Percentiles rank a stretch among this genome's conserved stretches.
phyloP scores from a whole-genome alignment of 1,140 invertebrate genomes.

The Branchinecta lynchi region DNA sequence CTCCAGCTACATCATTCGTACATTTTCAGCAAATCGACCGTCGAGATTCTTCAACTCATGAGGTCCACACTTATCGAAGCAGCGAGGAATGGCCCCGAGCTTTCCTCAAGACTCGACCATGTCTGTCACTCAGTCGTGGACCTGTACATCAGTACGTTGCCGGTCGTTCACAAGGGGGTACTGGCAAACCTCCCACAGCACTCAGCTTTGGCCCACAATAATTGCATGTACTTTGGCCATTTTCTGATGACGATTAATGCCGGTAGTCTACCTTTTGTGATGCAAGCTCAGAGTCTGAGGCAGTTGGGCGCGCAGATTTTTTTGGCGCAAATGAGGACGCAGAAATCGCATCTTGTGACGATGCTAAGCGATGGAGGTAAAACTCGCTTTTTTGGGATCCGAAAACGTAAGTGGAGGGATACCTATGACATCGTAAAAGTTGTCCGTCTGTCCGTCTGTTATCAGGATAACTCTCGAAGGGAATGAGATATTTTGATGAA shows the following conservation, averaged over 20 bases:
- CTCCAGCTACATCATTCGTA: not conserved
- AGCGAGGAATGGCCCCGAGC: not conserved
- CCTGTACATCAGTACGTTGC: not conserved
- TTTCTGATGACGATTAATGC: slow-evolving; percentile 43
- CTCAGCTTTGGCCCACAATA: slow-evolving; percentile 72
- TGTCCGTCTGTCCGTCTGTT: too few species aligned
- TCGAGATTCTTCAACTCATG: not conserved
- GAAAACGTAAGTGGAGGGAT: too few species aligned
- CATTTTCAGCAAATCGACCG: not conserved
- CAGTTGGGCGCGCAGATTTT: slow-evolving; percentile 49
- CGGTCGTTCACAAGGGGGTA: not conserved
- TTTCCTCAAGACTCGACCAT: not conserved
- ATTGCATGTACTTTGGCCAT: slow-evolving; percentile 73
- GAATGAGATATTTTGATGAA: too few species aligned
- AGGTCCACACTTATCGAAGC: not conserved
- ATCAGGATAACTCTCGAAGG: too few species aligned
- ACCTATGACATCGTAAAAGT: too few species aligned
- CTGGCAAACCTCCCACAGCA: not conserved
- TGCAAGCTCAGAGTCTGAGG: slow-evolving; percentile 45
- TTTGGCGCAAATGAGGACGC: slow-evolving; percentile 50
- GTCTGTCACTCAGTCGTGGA: not conserved
- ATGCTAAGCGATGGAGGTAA: slow-evolving; percentile 52
- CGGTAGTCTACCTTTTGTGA: slow-evolving; percentile 37
- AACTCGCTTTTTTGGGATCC: slow-evolving; percentile 18
- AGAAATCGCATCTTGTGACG: slow-evolving; percentile 51